These are phyloP conservation scores for Pristionchus japonicus DNA, from an alignment of 2,888 invertebrate genomes.

Conservation along the genomic window DNA sequence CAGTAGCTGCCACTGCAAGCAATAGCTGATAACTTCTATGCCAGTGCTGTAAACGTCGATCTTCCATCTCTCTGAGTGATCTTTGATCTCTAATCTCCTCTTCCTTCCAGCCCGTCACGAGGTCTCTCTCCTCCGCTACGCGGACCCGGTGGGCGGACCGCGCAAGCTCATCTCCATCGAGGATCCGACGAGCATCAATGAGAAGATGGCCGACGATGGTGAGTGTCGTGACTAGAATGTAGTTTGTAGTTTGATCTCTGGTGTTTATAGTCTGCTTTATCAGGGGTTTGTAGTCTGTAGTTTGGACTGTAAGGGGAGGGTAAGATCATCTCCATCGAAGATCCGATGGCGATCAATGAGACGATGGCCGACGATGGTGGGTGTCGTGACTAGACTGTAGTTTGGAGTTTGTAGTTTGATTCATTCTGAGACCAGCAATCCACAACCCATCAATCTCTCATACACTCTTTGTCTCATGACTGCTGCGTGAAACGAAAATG, in stretches of 20 bases:
- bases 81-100: background rate
- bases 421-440: too few species aligned
- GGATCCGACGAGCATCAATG: slow-evolving; percentile 53
- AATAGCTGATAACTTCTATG: too few species aligned
- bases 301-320: background rate
- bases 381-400: too few species aligned
- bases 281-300: background rate
- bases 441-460: too few species aligned
- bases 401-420: too few species aligned
- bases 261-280: background rate
- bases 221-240: background rate
- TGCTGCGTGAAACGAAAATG: too few species aligned
- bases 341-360: background rate
- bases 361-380: too few species aligned
- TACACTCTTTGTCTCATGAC: too few species aligned
- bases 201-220: slow-evolving; percentile 53
- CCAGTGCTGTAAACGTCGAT: too few species aligned
- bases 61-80: background rate
- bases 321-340: background rate
- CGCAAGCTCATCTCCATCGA: slow-evolving; percentile 54
- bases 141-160: slow-evolving; percentile 55
- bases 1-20: too few species aligned
- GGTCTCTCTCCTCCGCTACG: slow-evolving; percentile 58
- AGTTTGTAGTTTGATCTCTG: slow-evolving; percentile 5
- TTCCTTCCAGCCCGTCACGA: slow-evolving; percentile 55